Base-by-base conservation (phyloP, 2,797 vertebrate species). In the Tiaroga cobitis region DNA sequence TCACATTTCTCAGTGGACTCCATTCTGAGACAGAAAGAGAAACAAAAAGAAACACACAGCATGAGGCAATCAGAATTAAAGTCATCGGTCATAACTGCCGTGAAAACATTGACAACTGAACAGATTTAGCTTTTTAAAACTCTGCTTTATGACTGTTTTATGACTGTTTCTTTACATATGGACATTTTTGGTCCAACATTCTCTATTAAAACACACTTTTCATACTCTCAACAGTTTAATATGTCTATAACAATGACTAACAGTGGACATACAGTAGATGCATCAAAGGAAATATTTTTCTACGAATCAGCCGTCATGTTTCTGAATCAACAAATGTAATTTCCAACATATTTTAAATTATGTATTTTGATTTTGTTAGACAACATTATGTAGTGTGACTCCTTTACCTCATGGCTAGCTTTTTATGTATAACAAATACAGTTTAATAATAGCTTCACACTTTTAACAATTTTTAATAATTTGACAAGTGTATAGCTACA, bases 1-100 rank as follows among this genome's bases (percentile, higher is more conserved):
- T 99, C 98, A 92, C 98, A 99, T 95, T 99, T 99, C 94, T 99
- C 98, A 85, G 98, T 99, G 75, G 98, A 99, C 92, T 99, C 98
- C 98, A 99, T 99, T 94, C 98, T 99, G 92, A 82, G 78, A 82
- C 77, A 81, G 56, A 80, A 80, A 49, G 37, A 86, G 74, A 83
- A 79, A 80, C 10, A n/a, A 77, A 59, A 49, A 87, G 74, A 84
- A 82, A 80, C 41, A 41, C 18, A 68, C 16, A 77, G 41, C 34
- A 15, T 51, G 65, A 68, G 21, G 51, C 51, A 51, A 72, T 86
- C 24, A 7, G 24, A 59, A 82, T 77, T 68, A 32, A 70, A 76
- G 18, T 11, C 6, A 26, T 43, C 43, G 59, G 26, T 75, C 56
- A 24, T 39, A n/a, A 65, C 68, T 24, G 78, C 37, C 16, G 24